Conservation (phyloP, 1,140 invertebrate genomes). For the Phenacoccus solenopsis region DNA sequence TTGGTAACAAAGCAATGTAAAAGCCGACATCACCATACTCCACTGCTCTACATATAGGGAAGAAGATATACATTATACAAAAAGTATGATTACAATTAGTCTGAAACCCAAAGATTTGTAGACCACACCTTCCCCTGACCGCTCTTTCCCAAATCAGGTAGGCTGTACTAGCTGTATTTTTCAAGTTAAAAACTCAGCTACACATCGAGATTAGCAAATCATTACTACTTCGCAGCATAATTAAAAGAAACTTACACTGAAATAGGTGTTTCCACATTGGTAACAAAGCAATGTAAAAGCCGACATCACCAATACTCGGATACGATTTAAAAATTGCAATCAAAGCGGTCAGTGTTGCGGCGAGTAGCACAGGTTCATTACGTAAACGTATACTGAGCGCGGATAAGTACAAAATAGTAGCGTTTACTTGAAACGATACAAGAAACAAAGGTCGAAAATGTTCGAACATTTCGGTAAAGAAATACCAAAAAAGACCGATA, state of each 20-base stretch:
- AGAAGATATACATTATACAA: no score
- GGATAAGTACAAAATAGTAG: constrained; percentile 74
- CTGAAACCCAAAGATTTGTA: background rate
- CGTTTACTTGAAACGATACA: constrained; percentile 94
- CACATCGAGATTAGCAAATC: background rate
- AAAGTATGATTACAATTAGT: background rate
- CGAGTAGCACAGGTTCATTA: constrained; percentile 73
- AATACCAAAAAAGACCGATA: constrained; percentile 98
- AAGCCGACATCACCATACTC: constrained; percentile 92
- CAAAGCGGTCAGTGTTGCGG: constrained; percentile 69
- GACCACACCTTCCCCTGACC: no score
- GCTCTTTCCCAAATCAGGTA: no score
- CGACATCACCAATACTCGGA: constrained; percentile 87
- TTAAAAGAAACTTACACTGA: constrained; percentile 55
- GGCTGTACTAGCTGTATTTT: no score
- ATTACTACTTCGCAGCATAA: constrained; percentile 14
- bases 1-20: constrained; percentile 75
- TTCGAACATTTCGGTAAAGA: constrained; percentile 99
- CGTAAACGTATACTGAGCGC: constrained; percentile 75
- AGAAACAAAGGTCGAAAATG: constrained; percentile 92
- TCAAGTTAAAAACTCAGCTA: no score
- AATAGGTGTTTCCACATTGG: constrained; percentile 86
- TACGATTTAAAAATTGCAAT: constrained; percentile 93
- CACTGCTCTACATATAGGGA: no score
- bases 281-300: constrained; percentile 77